These are phyloP conservation scores for Lytechinus pictus DNA, from an alignment of 35 echinoderm and acorn worm genomes.

Conservation along the genomic window DNA sequence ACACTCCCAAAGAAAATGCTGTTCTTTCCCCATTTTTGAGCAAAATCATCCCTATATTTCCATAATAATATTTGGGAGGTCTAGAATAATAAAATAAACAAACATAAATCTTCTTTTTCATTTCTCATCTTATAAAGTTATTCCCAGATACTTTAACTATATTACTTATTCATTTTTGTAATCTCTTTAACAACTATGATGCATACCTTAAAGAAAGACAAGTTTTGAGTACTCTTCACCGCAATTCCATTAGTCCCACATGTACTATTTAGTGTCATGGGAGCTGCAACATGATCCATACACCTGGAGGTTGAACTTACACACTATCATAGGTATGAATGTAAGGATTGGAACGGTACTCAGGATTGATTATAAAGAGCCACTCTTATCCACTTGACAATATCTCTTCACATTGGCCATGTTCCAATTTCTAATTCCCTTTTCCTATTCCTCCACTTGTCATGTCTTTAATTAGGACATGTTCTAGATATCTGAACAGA, in stretches of 20 bases:
- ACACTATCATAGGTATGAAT: not conserved
- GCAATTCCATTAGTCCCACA: not conserved
- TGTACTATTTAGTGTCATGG: not conserved
- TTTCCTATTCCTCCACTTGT: not conserved
- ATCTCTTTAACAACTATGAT: not conserved
- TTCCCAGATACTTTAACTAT: no score
- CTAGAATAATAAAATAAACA: no score
- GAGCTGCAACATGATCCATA: conserved; percentile 7
- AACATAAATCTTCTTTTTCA: no score
- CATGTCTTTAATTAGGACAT: conserved; percentile 4
- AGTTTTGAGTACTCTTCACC: not conserved
- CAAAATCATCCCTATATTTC: no score
- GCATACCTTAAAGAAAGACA: not conserved
- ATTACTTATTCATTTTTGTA: no score
- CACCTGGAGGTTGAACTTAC: not conserved
- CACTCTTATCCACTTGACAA: not conserved
- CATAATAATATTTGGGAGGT: no score
- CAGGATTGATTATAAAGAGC: not conserved
- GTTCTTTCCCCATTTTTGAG: no score
- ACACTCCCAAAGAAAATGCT: no score
- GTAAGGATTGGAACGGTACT: not conserved
- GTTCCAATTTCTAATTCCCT: not conserved
- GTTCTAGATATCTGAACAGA: not conserved
- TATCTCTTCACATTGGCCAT: not conserved
- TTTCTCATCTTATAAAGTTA: no score